These are phyloP conservation scores for Orius insidiosus DNA, from an alignment of 1,140 invertebrate species.

Conservation along the genomic window DNA sequence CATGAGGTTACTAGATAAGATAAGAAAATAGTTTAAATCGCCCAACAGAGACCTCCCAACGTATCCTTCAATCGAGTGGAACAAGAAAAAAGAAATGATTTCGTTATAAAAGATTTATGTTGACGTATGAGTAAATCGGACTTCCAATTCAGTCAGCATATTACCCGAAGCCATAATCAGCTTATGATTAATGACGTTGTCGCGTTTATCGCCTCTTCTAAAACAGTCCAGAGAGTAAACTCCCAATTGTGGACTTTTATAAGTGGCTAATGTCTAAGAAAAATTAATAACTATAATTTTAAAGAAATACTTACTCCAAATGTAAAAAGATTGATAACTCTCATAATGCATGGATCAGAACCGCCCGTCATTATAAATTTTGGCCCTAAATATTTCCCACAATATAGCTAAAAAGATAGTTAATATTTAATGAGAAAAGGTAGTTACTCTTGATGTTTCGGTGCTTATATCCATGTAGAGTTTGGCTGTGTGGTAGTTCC, in stretches of 20 bases:
- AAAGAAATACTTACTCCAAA: slow-evolving; percentile 30
- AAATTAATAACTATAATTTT: neutral
- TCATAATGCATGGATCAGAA: slow-evolving; percentile 34
- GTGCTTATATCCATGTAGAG: slow-evolving; percentile 34
- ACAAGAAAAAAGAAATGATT: too few relatives aligned
- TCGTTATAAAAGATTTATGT: too few relatives aligned
- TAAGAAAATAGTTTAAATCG: too few relatives aligned
- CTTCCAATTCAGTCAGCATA: slow-evolving; percentile 26
- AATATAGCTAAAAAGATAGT: slow-evolving; percentile 15
- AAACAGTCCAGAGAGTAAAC: slow-evolving; percentile 3
- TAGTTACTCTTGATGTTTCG: slow-evolving; percentile 19
- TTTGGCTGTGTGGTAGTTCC: slow-evolving; percentile 37
- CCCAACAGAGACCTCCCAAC: too few relatives aligned
- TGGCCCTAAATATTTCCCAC: slow-evolving; percentile 13
- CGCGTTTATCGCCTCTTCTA: slow-evolving; percentile 1
- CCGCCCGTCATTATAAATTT: slow-evolving; percentile 35
- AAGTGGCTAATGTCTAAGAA: slow-evolving; percentile 2
- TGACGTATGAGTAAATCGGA: neutral
- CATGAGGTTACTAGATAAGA: too few relatives aligned
- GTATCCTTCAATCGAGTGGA: too few relatives aligned
- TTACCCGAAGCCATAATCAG: slow-evolving; percentile 18
- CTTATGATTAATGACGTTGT: slow-evolving; percentile 25
- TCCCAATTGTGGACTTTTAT: neutral
- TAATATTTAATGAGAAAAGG: neutral
- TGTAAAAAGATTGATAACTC: slow-evolving; percentile 37